Conservation (phyloP, 2,888 invertebrate genomes). For the Sphinx pinastri region DNA sequence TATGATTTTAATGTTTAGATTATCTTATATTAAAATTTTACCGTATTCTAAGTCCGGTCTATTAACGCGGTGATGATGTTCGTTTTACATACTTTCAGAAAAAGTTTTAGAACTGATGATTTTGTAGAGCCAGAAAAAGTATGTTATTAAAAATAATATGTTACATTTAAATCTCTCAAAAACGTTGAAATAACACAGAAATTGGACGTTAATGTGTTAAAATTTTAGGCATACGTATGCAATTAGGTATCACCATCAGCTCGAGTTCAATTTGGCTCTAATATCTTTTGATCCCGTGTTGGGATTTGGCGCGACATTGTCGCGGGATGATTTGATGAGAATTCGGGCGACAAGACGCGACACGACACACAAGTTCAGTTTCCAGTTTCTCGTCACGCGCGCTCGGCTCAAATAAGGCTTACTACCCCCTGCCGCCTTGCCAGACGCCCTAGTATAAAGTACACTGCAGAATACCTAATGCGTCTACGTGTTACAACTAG, state of each 20-base stretch:
- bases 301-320: conserved; percentile 80
- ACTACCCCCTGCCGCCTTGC: conserved; percentile 69
- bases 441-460: conserved; percentile 66
- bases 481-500: conserved; percentile 56
- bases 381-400: conserved; percentile 82
- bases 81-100: no score
- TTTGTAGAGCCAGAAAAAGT: no score
- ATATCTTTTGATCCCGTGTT: conserved; percentile 77
- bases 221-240: conserved; percentile 39
- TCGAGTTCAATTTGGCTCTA: conserved; percentile 76
- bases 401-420: conserved; percentile 80
- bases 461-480: conserved; percentile 78
- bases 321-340: conserved; percentile 81
- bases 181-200: not conserved
- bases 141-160: no score
- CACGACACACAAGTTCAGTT: conserved; percentile 73
- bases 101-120: no score
- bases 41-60: no score
- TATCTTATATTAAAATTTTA: no score
- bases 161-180: not conserved
- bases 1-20: not conserved
- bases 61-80: no score
- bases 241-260: conserved; percentile 59
- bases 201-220: conserved; percentile 7
- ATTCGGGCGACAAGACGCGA: conserved; percentile 72